These are phyloP conservation scores for Caerostris darwini DNA, from an alignment of 1,140 invertebrate genomes.

Conservation along the genomic window DNA sequence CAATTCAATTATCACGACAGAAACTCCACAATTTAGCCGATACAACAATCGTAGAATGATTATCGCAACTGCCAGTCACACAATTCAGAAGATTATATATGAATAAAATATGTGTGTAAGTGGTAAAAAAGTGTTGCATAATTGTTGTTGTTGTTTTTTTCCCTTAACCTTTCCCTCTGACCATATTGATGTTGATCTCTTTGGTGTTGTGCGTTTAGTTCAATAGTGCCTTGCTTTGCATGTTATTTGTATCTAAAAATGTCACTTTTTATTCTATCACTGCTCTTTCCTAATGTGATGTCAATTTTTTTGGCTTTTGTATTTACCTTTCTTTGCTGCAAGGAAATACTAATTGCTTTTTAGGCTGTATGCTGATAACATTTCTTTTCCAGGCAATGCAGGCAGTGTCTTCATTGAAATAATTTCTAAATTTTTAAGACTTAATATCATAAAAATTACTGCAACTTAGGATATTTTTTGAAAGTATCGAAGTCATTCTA, in stretches of 20 bases:
- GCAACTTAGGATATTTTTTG: too few species aligned
- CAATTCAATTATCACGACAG: too few species aligned
- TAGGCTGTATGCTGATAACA: neutral
- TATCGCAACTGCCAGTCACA: too few species aligned
- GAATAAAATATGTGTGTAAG: neutral
- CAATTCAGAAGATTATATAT: neutral
- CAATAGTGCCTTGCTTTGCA: conserved; percentile 42
- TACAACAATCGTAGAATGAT: too few species aligned
- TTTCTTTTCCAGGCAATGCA: neutral
- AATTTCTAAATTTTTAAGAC: too few species aligned
- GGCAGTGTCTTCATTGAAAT: neutral
- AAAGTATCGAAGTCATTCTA: too few species aligned
- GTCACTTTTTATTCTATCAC: neutral
- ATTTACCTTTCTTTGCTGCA: neutral
- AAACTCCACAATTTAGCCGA: too few species aligned
- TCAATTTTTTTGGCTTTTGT: neutral
- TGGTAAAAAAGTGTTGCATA: neutral
- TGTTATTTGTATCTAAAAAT: neutral
- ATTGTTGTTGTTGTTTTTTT: neutral
- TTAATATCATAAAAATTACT: too few species aligned
- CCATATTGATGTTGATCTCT: conserved; percentile 42
- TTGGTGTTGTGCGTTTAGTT: conserved; percentile 39
- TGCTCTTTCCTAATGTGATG: neutral
- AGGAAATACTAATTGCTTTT: neutral
- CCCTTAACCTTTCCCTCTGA: neutral